Conservation (phyloP, 2,797 vertebrate genomes). For the Yasuhikotakia modesta region DNA sequence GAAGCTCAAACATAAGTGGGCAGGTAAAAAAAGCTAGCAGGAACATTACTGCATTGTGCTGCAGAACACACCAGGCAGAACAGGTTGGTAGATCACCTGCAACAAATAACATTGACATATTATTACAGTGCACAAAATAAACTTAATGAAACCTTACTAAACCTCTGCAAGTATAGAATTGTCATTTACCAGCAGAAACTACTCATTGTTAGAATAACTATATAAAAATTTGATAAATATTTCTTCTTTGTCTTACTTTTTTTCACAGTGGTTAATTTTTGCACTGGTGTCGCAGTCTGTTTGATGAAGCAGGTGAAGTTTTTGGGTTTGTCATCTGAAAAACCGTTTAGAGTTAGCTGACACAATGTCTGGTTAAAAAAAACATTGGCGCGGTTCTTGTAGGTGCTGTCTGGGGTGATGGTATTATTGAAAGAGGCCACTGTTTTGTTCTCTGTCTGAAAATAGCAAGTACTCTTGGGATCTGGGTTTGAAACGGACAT, state of each 20-base stretch:
- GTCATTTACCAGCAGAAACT: too few relatives aligned
- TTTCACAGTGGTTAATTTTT: conserved; percentile 62
- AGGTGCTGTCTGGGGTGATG: conserved; percentile 61
- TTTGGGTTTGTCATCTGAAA: conserved; percentile 62
- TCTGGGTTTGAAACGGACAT: conserved; percentile 52
- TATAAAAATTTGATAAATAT: too few relatives aligned
- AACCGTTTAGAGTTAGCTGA: conserved; percentile 63
- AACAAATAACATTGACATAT: conserved; percentile 43
- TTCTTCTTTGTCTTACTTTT: conserved; percentile 68
- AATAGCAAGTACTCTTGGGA: conserved; percentile 65
- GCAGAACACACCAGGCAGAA: conserved; percentile 71
- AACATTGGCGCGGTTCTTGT: conserved; percentile 64
- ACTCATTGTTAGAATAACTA: not conserved
- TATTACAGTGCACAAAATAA: not conserved
- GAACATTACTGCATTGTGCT: conserved; percentile 69
- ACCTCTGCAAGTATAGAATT: too few relatives aligned
- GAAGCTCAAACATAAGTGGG: conserved; percentile 64
- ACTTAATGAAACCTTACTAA: not conserved
- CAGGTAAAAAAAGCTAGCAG: conserved; percentile 72
- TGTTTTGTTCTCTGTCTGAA: conserved; percentile 61
- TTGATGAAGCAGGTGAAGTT: conserved; percentile 72
- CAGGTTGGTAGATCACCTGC: conserved; percentile 63
- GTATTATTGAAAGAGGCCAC: conserved; percentile 66
- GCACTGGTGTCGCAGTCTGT: conserved; percentile 6
- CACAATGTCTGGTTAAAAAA: conserved; percentile 63